Percentiles rank a stretch among this genome's conserved stretches.
phyloP scores from a whole-genome alignment of 2,888 invertebrate species.

The Carcina quercana region DNA sequence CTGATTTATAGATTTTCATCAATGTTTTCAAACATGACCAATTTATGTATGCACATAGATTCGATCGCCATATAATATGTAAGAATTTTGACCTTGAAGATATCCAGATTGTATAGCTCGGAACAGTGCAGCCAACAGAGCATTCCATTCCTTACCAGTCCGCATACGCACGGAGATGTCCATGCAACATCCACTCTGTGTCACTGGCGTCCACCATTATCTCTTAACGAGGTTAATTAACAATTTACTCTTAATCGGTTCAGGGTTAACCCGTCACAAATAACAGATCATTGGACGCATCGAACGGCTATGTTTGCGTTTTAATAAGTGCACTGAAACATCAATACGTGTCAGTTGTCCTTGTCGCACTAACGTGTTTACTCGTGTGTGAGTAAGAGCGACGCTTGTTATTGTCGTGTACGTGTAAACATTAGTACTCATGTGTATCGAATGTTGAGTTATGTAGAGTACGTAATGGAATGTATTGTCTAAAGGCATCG shows the following conservation, averaged over 20 bases:
- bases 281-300: conserved; percentile 14
- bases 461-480: conserved; percentile 24
- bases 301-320: conserved; percentile 7
- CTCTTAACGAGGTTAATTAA: conserved; percentile 8
- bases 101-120: no score
- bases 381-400: conserved; percentile 20
- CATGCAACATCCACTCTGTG: no score
- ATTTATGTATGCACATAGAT: no score
- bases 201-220: not conserved
- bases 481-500: no score
- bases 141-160: no score
- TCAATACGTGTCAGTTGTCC: conserved; percentile 17
- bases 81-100: no score
- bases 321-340: conserved; percentile 11
- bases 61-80: no score
- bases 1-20: no score
- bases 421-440: conserved; percentile 50
- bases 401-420: conserved; percentile 49
- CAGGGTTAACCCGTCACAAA: conserved; percentile 12
- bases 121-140: no score
- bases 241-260: conserved; percentile 14
- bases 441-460: conserved; percentile 30
- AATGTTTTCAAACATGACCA: no score
- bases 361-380: conserved; percentile 23
- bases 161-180: no score